phyloP scores from a whole-genome alignment of 1,140 invertebrate species.

The Sweltsa coloradensis region DNA sequence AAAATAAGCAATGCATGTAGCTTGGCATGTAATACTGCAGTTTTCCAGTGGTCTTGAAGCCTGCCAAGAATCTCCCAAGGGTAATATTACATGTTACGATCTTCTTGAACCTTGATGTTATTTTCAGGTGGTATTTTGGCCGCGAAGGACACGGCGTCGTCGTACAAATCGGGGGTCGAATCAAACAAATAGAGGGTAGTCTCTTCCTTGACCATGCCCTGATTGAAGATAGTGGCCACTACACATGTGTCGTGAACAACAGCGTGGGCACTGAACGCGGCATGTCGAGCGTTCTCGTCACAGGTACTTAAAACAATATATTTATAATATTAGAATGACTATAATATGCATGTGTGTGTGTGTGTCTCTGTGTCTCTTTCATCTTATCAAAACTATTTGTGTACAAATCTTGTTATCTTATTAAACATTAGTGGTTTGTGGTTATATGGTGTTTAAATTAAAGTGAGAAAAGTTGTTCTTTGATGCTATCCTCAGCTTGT shows the following conservation, averaged over 20 bases:
- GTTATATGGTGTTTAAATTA: not conserved
- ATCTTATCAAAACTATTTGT: not conserved
- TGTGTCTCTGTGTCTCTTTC: slow-evolving; percentile 7
- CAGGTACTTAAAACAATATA: slow-evolving; percentile 12
- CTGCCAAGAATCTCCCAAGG: no score
- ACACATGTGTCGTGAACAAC: slow-evolving; percentile 28
- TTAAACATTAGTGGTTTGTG: not conserved
- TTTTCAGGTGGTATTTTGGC: no score
- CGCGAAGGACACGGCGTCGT: slow-evolving; percentile 8
- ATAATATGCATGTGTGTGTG: not conserved
- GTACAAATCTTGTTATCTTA: not conserved
- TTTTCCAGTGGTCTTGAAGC: no score
- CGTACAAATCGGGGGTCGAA: slow-evolving; percentile 17
- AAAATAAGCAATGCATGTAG: no score
- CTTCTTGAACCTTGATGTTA: no score
- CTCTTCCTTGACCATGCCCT: slow-evolving; percentile 15
- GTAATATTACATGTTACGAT: no score
- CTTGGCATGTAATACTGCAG: no score
- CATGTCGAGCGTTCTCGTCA: slow-evolving; percentile 5
- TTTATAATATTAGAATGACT: not conserved
- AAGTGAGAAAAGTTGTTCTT: not conserved
- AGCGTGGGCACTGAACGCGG: slow-evolving; percentile 30
- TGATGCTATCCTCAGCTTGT: no score
- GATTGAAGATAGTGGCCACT: slow-evolving; percentile 25
- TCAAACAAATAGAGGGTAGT: slow-evolving; percentile 20